Conservation (phyloP, 2,113 vertebrate species). For the Pseudorectes ferrugineus region DNA sequence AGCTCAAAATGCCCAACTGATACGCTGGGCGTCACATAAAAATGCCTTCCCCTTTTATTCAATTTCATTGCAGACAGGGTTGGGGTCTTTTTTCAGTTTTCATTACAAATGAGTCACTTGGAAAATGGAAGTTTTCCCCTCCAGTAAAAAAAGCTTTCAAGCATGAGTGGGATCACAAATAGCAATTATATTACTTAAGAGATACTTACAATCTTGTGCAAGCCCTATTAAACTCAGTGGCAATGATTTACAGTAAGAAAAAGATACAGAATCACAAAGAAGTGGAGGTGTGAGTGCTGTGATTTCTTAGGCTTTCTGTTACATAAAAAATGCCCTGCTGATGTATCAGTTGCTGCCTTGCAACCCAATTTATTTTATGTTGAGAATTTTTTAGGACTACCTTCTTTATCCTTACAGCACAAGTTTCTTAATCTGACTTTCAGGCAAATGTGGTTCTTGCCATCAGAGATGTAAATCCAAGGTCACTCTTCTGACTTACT, state of each 20-base stretch:
- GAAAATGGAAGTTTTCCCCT: constrained; percentile 16
- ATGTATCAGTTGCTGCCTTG: not conserved
- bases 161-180: not conserved
- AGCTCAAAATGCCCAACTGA: not conserved
- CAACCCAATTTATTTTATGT: not conserved
- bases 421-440: not conserved
- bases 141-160: not conserved
- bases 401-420: not conserved
- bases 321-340: not conserved
- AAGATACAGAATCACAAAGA: not conserved
- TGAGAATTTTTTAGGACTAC: not conserved
- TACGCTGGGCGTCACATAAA: not conserved
- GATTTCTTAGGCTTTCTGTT: not conserved
- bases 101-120: not conserved
- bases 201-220: not conserved
- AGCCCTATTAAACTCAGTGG: constrained; percentile 49
- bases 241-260: constrained; percentile 32
- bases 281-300: not conserved
- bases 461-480: not conserved
- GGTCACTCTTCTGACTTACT: not conserved
- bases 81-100: not conserved
- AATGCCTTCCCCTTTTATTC: not conserved
- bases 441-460: not conserved
- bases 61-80: not conserved
- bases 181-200: constrained; percentile 12